These are phyloP conservation scores for Gryllus longicercus DNA, from an alignment of 2,888 invertebrate genomes.

Conservation along the genomic window DNA sequence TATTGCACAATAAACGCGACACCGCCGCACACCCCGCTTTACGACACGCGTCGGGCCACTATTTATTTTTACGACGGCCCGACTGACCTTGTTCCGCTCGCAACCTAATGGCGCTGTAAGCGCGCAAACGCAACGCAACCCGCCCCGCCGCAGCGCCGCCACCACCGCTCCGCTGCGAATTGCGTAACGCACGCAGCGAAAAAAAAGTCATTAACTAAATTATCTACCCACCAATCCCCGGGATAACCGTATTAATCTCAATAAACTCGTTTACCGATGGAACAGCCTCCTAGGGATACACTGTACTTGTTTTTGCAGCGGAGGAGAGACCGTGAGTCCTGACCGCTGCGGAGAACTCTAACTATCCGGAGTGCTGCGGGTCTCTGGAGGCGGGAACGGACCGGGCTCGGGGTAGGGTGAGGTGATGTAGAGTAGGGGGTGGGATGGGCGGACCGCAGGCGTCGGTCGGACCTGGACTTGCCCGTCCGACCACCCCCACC, in stretches of 20 bases:
- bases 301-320: no score
- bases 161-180: neutral
- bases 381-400: no score
- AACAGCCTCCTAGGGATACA: no score
- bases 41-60: slow-evolving; percentile 1
- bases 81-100: neutral
- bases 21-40: neutral
- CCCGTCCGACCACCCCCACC: no score
- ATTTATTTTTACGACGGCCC: neutral
- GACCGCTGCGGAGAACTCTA: no score
- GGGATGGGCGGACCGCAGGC: no score
- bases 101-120: neutral
- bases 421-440: no score
- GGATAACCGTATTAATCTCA: neutral
- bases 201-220: neutral
- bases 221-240: neutral
- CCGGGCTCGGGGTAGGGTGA: no score
- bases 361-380: no score
- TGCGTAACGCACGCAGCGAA: neutral
- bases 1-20: slow-evolving; percentile 9
- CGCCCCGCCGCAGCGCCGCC: neutral
- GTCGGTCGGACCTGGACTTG: no score
- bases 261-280: neutral
- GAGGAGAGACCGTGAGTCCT: no score
- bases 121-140: neutral